Conservation (phyloP, 1,140 invertebrate genomes). For the Pseudomyrmex gracilis region DNA sequence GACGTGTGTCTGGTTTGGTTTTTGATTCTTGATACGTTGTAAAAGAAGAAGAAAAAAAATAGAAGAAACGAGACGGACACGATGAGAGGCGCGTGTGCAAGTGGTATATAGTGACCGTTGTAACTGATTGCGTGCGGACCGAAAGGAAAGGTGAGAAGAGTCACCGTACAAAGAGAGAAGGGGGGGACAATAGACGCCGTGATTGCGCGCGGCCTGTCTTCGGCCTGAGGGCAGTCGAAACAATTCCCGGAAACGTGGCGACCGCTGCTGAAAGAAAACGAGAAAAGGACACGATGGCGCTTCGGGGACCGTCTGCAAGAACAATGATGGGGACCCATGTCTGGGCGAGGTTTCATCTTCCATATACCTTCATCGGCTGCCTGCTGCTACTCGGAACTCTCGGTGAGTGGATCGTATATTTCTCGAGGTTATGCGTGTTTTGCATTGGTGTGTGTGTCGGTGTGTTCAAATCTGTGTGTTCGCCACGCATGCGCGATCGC, state of each 20-base stretch:
- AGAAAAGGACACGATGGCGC: slow-evolving; percentile 10
- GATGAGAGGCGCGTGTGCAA: slow-evolving; percentile 60
- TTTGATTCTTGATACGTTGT: background rate
- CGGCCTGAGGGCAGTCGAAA: background rate
- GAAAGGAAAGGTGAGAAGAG: background rate
- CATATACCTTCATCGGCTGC: slow-evolving; percentile 22
- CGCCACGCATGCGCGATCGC: slow-evolving; percentile 61
- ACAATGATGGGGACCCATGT: slow-evolving; percentile 28
- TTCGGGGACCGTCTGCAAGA: background rate
- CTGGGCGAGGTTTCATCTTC: slow-evolving; percentile 66
- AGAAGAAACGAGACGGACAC: background rate
- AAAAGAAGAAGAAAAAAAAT: background rate
- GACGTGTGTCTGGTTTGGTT: slow-evolving; percentile 33
- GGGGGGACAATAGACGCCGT: slow-evolving; percentile 18
- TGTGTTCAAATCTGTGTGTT: slow-evolving; percentile 39
- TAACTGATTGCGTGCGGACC: background rate
- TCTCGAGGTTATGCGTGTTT: slow-evolving; percentile 43
- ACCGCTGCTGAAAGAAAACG: background rate
- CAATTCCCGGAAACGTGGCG: slow-evolving; percentile 1
- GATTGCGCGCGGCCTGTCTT: slow-evolving; percentile 1
- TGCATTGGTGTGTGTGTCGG: slow-evolving; percentile 29
- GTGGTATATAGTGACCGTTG: slow-evolving; percentile 52
- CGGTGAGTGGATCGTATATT: slow-evolving; percentile 73
- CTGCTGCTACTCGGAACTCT: slow-evolving; percentile 71
- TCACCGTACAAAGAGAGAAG: background rate